A percentile compares a stretch with the other conserved stretches of the same genome.
Evolutionary conservation across 37 sponge, comb jelly and placozoan species (phyloP).

Genomic region (Theonella swinhoei): DNA sequence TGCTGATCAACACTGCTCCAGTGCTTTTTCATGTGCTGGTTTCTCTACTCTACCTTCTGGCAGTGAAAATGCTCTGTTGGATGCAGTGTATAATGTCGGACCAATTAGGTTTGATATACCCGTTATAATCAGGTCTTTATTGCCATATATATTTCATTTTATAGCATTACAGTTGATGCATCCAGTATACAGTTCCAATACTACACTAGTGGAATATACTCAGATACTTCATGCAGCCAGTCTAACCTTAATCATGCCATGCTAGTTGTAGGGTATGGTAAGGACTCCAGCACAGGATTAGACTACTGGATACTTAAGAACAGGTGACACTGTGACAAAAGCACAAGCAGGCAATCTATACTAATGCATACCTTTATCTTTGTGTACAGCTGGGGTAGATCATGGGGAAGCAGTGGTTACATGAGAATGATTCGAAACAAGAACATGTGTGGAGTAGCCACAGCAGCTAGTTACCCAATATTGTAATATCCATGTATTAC

Average conservation of each 20-base stretch:
- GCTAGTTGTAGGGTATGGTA: not conserved
- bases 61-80: not conserved
- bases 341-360: no score
- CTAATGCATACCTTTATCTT: not conserved
- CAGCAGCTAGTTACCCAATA: constrained; percentile 55
- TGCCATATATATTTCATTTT: no score
- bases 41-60: not conserved
- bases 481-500: no score
- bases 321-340: no score
- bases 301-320: not conserved
- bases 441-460: constrained; percentile 77
- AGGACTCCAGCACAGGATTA: not conserved
- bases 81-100: not conserved
- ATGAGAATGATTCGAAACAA: constrained; percentile 59
- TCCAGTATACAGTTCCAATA: not conserved
- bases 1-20: not conserved
- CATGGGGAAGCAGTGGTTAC: constrained; percentile 76
- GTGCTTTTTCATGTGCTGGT: not conserved
- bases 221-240: not conserved
- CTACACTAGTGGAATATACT: not conserved
- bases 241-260: not conserved
- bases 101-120: not conserved
- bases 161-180: not conserved
- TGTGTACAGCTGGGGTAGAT: constrained; percentile 53
- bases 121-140: no score